Conservation (phyloP, 1,140 invertebrate species). For the Formica exsecta region DNA sequence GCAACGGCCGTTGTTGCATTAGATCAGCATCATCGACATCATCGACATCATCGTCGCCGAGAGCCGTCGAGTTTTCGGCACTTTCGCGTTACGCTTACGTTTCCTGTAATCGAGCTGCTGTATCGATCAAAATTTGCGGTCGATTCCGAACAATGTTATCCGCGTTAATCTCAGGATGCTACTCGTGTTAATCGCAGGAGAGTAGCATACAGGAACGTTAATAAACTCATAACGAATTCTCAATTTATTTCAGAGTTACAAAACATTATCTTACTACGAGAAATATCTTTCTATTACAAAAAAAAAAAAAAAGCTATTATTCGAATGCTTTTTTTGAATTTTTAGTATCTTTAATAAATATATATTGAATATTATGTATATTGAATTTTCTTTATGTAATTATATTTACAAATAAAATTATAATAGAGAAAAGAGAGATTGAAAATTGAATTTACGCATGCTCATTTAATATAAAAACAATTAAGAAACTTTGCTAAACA, state of each 20-base stretch:
- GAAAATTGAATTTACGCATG: neutral
- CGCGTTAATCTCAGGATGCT: slow-evolving; percentile 29
- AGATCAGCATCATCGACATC: slow-evolving; percentile 67
- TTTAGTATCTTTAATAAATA: neutral
- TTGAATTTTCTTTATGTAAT: neutral
- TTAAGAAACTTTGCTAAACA: neutral
- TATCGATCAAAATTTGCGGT: slow-evolving; percentile 40
- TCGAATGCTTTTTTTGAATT: neutral
- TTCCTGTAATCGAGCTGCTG: slow-evolving; percentile 52
- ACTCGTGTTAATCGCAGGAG: neutral
- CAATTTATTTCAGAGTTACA: slow-evolving; percentile 22
- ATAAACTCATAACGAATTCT: slow-evolving; percentile 37
- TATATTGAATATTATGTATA: neutral
- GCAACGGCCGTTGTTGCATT: slow-evolving; percentile 21
- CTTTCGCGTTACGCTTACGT: slow-evolving; percentile 46
- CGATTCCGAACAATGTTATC: slow-evolving; percentile 22
- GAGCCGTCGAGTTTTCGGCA: slow-evolving; percentile 72
- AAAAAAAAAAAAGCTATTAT: neutral
- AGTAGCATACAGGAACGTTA: neutral
- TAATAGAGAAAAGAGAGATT: too few relatives aligned
- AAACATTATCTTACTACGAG: neutral
- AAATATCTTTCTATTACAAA: neutral
- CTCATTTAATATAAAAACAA: slow-evolving; percentile 14
- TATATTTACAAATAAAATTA: neutral
- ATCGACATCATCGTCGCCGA: slow-evolving; percentile 72